Conservation (phyloP, 2,888 invertebrate species). For the Sphaeridia pumilis region DNA sequence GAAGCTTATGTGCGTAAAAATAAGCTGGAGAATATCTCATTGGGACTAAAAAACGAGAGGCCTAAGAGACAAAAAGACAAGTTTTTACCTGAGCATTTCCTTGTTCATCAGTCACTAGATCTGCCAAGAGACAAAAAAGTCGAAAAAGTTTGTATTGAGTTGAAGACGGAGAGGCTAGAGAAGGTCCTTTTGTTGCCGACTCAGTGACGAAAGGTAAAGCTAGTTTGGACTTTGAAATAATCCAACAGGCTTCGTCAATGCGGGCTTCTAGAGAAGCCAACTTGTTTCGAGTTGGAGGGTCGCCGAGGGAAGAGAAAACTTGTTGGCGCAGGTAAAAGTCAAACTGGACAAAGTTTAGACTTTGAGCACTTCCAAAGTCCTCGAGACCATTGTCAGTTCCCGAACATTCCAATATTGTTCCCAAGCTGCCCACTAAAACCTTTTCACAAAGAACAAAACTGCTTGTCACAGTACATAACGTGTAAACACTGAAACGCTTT, state of each 20-base stretch:
- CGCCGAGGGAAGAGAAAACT: constrained; percentile 54
- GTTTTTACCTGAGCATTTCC: constrained; percentile 32
- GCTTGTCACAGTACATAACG: neutral
- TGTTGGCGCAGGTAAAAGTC: constrained; percentile 63
- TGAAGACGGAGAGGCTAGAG: constrained; percentile 43
- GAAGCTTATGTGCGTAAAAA: too few relatives aligned
- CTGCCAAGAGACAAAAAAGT: constrained; percentile 65
- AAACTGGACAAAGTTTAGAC: constrained; percentile 61
- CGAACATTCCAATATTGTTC: constrained; percentile 61
- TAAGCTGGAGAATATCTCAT: too few relatives aligned
- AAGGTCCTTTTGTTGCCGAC: constrained; percentile 45
- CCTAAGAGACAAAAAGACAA: too few relatives aligned
- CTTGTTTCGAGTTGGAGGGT: constrained; percentile 47
- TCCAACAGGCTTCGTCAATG: constrained; percentile 69
- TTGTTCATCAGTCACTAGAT: constrained; percentile 50
- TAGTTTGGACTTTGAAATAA: constrained; percentile 58
- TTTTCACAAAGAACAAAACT: constrained; percentile 39
- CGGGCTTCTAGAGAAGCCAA: constrained; percentile 52
- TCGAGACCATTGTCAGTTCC: constrained; percentile 68
- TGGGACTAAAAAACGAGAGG: too few relatives aligned
- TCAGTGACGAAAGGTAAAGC: too few relatives aligned
- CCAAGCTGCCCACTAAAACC: constrained; percentile 72
- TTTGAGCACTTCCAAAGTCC: constrained; percentile 57
- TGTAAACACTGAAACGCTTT: too few relatives aligned
- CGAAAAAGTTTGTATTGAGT: constrained; percentile 61